Evolutionary conservation across 2,888 invertebrate species (phyloP), one percentile per base, ranked within the genome.

Genomic region (Rhamnusium bicolor): DNA sequence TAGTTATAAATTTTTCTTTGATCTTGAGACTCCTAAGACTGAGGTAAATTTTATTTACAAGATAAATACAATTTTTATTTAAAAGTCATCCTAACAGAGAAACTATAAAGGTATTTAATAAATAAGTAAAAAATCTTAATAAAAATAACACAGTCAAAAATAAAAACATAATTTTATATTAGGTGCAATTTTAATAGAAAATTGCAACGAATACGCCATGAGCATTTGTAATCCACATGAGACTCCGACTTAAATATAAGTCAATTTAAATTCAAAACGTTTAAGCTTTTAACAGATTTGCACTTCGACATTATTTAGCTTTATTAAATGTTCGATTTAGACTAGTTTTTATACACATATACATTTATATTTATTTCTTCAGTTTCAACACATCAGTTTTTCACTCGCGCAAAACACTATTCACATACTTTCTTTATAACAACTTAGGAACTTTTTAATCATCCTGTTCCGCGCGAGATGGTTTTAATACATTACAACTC

Each of bases 401-500:
- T 61, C 74, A 71, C 72, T 71, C 77, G 72, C 75, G 74, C 67
- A 51, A 49, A 71, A 71, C 71, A 73, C 74, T 69, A 76, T 71
- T 72, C 73, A 63, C 68, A 54, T 58, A 29, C 69, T 74, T 74
- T 77, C 76, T 75, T 77, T 80, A 19, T 16, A 40, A 61, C 61
- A 85, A 85, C 87, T 86, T 88, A 88, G 88, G 87, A 87, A 88
- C 87, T 87, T 83, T 83, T 89, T 84, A 83, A 82, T 82, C 83
- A 81, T 85, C 81, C 80, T 80, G 88, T 87, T 90, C 89, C 89
- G 84, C 85, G 83, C 90, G 89, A 87, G 90, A 90, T 80, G 89
- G 86, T 82, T 90, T 90, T 86, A 91, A 89, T 89, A 90, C 89
- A 84, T 90, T 91, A 83, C 90, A 90, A 86, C 90, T 91, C 86